Evolutionary conservation across 2,888 invertebrate species (phyloP).

Genomic region (Myopa testacea): DNA sequence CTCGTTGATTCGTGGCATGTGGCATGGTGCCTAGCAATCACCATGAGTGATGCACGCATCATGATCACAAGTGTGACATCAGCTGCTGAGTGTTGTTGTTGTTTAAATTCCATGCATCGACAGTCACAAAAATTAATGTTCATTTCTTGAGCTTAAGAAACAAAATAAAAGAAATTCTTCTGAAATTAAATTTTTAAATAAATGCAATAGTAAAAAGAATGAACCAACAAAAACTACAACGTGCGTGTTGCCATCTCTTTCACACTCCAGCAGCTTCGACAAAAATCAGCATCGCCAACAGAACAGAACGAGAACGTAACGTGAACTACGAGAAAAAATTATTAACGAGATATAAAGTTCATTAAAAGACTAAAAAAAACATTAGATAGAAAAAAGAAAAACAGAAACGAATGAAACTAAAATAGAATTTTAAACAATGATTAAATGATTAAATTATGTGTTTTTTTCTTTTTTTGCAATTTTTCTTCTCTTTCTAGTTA

Average conservation of each 20-base stretch:
- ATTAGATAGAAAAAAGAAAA: neutral
- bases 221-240: neutral
- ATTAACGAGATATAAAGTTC: too few relatives aligned
- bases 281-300: too few relatives aligned
- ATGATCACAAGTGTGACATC: too few relatives aligned
- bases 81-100: neutral
- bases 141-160: neutral
- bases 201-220: too few relatives aligned
- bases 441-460: too few relatives aligned
- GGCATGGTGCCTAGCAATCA: too few relatives aligned
- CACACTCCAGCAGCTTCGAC: neutral
- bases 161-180: neutral
- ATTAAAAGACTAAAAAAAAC: neutral
- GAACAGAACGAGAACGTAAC: too few relatives aligned
- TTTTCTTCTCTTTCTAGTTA: neutral
- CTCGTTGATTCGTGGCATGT: too few relatives aligned
- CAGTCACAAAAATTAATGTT: conserved; percentile 37
- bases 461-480: too few relatives aligned
- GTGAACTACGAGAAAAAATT: too few relatives aligned
- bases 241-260: neutral
- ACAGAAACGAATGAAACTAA: neutral
- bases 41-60: too few relatives aligned
- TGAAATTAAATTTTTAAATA: too few relatives aligned
- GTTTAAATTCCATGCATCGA: conserved; percentile 26
- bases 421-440: neutral